Base-by-base conservation (phyloP, 2,113 vertebrate species). In the Callopanchax toddi region DNA sequence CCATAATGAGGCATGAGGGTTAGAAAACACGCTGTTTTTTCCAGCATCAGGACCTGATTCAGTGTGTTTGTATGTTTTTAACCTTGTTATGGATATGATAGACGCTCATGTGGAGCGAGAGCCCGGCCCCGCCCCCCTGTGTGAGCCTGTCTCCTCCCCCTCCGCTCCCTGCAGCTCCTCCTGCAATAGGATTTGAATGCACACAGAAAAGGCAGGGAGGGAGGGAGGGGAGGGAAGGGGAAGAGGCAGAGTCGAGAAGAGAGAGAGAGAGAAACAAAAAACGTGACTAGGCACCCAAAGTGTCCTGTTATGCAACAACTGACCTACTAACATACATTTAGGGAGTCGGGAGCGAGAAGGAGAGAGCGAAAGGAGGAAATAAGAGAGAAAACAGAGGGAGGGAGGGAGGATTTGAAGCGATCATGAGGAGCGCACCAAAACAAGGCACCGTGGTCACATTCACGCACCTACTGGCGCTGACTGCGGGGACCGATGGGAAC, bases 311-410 rank as follows among this genome's bases (percentile, higher is more conserved):
- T 92, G 93, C 92, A 93, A 93, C 92, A 78, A 76, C 88, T 93
- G 93, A 93, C 93, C 93, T 91, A 93, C 93, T 93, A 93, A 93
- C 93, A 93, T 90, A 93, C 87, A 92, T 92, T 91, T 86, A 76
- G 85, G 86, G 81, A 85, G 78, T 69, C 78, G 26, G 67, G 51
- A 32, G 83, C 58, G 84, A 82, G 79, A 68, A 81, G 51, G 86
- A 73, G 86, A n/a, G n/a, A 65, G 50, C 29, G 60, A 51, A 7
- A 44, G 25, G 34, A 12, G 65, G 78, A 76, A 62, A 73, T 65
- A 73, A 72, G 81, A 72, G 64, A 65, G 50, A 58, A 61, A 78
- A 82, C 66, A 82, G 77, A 75, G 71, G 60, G 70, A 84, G 82
- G 62, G 83, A 68, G 83, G 25, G 76, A 67, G 79, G 26, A 4